phyloP scores from a whole-genome alignment of 37 sponge, comb jelly and placozoan species.

The Petrosia ficiformis region DNA sequence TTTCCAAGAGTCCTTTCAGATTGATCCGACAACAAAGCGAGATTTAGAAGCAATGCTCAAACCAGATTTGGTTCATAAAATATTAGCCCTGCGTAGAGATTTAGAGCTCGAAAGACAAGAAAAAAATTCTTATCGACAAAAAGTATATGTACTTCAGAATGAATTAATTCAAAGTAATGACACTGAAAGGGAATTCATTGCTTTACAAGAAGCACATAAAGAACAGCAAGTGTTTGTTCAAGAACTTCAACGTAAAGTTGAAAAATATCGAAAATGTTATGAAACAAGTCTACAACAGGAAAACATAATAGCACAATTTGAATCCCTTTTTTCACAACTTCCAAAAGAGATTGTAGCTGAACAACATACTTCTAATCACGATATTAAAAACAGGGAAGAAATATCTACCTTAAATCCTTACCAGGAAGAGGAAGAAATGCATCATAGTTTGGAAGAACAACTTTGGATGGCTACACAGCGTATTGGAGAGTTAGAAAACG shows the following conservation, averaged over 20 bases:
- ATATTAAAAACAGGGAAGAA: no score
- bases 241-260: constrained; percentile 34
- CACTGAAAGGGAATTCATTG: constrained; percentile 13
- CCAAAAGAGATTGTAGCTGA: background rate
- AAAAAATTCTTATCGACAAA: constrained; percentile 14
- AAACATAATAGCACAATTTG: constrained; percentile 34
- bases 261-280: constrained; percentile 45
- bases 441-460: background rate
- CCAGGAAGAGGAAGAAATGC: background rate
- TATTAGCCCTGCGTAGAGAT: constrained; percentile 5
- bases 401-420: background rate
- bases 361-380: no score
- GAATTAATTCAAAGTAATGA: constrained; percentile 23
- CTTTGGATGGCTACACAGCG: background rate
- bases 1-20: background rate
- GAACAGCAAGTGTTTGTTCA: constrained; percentile 54
- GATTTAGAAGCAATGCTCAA: constrained; percentile 15
- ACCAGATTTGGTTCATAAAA: constrained; percentile 38
- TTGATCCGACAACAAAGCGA: background rate
- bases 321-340: constrained; percentile 28
- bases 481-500: background rate
- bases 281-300: constrained; percentile 49
- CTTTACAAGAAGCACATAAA: constrained; percentile 49
- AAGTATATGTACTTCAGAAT: constrained; percentile 29
- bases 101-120: constrained; percentile 1